Conservation (phyloP, 2,113 vertebrate genomes). For the Clarias batrachus region DNA sequence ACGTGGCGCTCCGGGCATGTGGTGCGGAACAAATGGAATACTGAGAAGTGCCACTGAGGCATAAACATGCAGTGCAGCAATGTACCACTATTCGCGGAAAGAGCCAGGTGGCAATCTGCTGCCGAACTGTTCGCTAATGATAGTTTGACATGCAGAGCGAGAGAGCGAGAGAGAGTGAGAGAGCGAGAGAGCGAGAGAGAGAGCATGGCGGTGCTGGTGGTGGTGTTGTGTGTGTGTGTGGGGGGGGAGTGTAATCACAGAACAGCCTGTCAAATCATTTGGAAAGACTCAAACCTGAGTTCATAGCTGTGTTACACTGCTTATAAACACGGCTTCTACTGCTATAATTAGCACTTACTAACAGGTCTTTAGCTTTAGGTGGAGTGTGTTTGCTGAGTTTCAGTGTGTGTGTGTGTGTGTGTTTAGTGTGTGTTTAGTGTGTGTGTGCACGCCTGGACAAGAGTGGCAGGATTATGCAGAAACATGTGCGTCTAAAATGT, state of each 20-base stretch:
- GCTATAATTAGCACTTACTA: not conserved
- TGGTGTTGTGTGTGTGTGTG: too few species aligned
- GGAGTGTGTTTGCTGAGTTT: not conserved
- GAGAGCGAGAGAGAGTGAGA: not conserved
- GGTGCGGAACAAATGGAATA: slow-evolving; percentile 24
- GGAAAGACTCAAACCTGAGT: slow-evolving; percentile 7
- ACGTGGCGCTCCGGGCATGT: slow-evolving; percentile 4
- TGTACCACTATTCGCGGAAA: slow-evolving; percentile 22
- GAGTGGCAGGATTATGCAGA: not conserved
- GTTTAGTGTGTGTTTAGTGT: not conserved
- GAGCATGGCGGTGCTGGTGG: too few species aligned
- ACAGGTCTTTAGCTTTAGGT: not conserved
- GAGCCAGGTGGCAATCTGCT: slow-evolving; percentile 16
- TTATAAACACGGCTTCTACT: not conserved
- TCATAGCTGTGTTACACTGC: not conserved
- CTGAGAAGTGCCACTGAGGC: slow-evolving; percentile 26
- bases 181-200: not conserved
- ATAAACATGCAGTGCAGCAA: slow-evolving; percentile 16
- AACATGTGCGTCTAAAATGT: not conserved
- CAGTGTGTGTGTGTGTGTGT: not conserved
- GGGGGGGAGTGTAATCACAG: not conserved
- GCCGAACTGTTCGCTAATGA: slow-evolving; percentile 16
- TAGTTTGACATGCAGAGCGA: not conserved
- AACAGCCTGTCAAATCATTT: not conserved
- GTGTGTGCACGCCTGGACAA: not conserved